Evolutionary conservation across 2,888 invertebrate genomes (phyloP).

Genomic region (Stenoptilia bipunctidactyla): DNA sequence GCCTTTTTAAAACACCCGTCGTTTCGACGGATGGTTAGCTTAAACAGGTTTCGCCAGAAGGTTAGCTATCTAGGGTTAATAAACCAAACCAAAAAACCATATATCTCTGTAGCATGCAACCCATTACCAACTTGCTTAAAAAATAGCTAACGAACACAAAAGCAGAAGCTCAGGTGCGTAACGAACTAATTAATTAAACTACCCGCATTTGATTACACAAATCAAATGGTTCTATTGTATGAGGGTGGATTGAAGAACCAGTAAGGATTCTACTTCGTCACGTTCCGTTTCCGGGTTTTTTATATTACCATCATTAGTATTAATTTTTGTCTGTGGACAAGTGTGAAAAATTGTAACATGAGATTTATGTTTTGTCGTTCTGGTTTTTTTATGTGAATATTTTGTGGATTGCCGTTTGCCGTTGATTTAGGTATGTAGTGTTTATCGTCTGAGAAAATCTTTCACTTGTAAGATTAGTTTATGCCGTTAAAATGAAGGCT

Average conservation of each 20-base stretch:
- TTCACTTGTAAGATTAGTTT: too few species aligned
- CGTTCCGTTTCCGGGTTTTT: conserved; percentile 63
- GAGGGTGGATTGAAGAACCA: conserved; percentile 67
- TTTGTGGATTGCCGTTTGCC: too few species aligned
- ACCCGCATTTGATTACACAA: conserved; percentile 71
- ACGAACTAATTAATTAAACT: conserved; percentile 67
- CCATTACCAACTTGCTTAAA: conserved; percentile 10
- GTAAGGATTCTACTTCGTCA: conserved; percentile 68
- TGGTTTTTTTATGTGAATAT: too few species aligned
- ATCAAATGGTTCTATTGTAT: conserved; percentile 60
- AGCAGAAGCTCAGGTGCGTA: conserved; percentile 65
- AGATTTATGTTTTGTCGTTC: too few species aligned
- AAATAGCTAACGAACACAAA: conserved; percentile 31
- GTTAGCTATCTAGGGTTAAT: too few species aligned
- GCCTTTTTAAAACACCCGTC: too few species aligned
- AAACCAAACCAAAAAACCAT: too few species aligned
- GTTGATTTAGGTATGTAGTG: too few species aligned
- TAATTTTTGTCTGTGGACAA: background rate
- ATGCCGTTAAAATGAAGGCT: too few species aligned
- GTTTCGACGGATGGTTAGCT: too few species aligned
- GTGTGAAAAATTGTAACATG: background rate
- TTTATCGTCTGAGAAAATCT: too few species aligned
- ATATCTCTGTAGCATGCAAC: background rate
- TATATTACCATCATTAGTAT: background rate
- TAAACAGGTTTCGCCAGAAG: too few species aligned